Conservation (phyloP, 2,113 vertebrate genomes). For the Podarcis raffonei region DNA sequence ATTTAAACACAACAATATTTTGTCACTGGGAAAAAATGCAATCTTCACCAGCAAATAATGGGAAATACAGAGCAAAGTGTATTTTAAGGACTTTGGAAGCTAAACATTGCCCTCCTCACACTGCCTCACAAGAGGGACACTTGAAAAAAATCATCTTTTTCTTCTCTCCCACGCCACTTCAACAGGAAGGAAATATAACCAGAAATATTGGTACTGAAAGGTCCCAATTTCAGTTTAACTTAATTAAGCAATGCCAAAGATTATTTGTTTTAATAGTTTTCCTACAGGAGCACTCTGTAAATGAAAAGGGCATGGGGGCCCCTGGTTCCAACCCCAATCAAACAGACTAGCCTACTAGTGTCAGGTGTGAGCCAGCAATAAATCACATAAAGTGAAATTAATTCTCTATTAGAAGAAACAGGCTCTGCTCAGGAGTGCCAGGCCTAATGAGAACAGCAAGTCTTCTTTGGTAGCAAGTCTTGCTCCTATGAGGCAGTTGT, state of each 20-base stretch:
- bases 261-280: not conserved
- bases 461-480: too few species aligned
- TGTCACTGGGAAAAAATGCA: not conserved
- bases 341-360: not conserved
- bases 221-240: not conserved
- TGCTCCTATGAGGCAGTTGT: too few species aligned
- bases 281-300: not conserved
- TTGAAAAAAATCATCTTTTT: not conserved
- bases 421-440: too few species aligned
- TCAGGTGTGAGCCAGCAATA: too few species aligned
- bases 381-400: too few species aligned
- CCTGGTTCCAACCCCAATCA: not conserved
- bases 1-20: not conserved
- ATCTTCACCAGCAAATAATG: not conserved
- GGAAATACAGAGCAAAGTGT: not conserved
- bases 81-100: not conserved
- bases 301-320: not conserved
- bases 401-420: too few species aligned
- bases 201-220: not conserved
- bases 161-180: not conserved
- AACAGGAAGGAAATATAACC: not conserved
- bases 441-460: too few species aligned
- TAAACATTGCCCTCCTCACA: not conserved
- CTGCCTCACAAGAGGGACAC: not conserved
- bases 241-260: not conserved